Base-by-base conservation (phyloP, 2,888 invertebrate species). In the Panzeria rudis region DNA sequence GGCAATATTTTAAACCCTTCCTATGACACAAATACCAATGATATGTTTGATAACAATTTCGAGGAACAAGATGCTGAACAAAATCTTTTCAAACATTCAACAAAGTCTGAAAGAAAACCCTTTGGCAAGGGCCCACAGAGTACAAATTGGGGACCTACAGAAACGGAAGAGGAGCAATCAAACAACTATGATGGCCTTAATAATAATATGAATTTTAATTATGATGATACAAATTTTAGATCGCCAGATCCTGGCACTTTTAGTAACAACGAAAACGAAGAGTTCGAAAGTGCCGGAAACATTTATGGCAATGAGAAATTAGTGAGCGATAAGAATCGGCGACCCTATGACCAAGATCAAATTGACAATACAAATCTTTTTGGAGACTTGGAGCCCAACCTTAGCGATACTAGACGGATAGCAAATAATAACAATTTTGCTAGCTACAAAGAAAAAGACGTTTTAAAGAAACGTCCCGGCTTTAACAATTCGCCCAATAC, bases 1-100 rank as follows among this genome's bases (percentile, higher is more conserved):
- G 91, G 91, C 2, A 87, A 85, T 13, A 89, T 91, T 76, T 71
- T 86, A 3, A 47, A 3, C 0, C 32, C 77, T 7, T 3, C 38
- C 17, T 83, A 61, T 20, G 78, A 72, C 9, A 44, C 8, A 32
- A 78, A 59, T 23, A 44, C 9, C 4, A 50, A 64, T 2, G 44
- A 56, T 64, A 71, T 64, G 64, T 83, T 66, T 9, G 71, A 71
- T 11, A 29, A 41, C 29, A 62, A 38, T 41, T 62, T 23, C 20
- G 50, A 64, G 1, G 73, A 73, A 8, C 20, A 38, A n/a, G 59
- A 68, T 11, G 0, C 29, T n/a, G 35, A 82, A 25, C 20, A 47
- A 64, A 62, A 71, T 71, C 17, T 1, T 1, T 82, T 56, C 11
- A 71, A 56, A 25, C 32, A 47, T 6, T 7, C 47, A 3, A 47